These are phyloP conservation scores for Leptestheria dahalacensis DNA, from an alignment of 1,140 invertebrate genomes.

Conservation along the genomic window DNA sequence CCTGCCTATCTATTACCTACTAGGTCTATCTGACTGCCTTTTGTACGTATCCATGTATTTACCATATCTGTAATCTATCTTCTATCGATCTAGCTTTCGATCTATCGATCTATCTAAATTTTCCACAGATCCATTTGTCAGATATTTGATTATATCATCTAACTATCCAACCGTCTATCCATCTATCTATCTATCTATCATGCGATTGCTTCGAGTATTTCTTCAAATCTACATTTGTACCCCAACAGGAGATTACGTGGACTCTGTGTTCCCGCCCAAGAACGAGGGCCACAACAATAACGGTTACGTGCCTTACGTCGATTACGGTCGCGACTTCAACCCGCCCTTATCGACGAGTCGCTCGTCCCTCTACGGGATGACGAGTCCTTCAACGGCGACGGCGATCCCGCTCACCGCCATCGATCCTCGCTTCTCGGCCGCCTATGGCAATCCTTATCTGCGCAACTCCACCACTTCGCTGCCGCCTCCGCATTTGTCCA, in stretches of 20 bases:
- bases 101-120: too few species aligned
- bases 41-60: too few species aligned
- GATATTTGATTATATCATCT: too few species aligned
- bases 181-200: neutral
- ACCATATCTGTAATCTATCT: too few species aligned
- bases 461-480: slow-evolving; percentile 37
- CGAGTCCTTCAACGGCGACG: slow-evolving; percentile 34
- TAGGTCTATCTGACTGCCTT: too few species aligned
- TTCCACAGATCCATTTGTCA: too few species aligned
- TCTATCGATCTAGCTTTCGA: too few species aligned
- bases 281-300: slow-evolving; percentile 69
- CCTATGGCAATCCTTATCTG: slow-evolving; percentile 75
- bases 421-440: slow-evolving; percentile 69
- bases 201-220: neutral
- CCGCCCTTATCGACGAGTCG: slow-evolving; percentile 34
- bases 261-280: slow-evolving; percentile 16
- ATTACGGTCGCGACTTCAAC: slow-evolving; percentile 69
- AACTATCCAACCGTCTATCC: too few species aligned
- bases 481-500: slow-evolving; percentile 27
- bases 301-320: slow-evolving; percentile 75
- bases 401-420: slow-evolving; percentile 44
- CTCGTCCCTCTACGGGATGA: slow-evolving; percentile 18
- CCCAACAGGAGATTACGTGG: neutral
- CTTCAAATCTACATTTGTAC: neutral
- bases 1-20: too few species aligned